Base-by-base conservation (phyloP, 2,113 vertebrate genomes). In the Platichthys stellatus region DNA sequence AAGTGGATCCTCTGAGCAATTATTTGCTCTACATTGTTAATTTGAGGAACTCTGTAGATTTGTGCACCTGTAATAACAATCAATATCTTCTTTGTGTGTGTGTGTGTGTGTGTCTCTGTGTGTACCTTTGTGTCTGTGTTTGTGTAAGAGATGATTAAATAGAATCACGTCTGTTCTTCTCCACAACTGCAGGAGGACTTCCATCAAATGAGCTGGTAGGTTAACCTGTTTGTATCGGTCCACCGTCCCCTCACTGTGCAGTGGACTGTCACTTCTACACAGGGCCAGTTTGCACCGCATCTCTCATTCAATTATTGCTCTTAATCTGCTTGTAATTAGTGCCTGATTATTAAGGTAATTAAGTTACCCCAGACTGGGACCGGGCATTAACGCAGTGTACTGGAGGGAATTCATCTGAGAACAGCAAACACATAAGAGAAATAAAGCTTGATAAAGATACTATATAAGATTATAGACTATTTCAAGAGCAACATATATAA, bases 171-270 rank as follows among this genome's bases (percentile, higher is more conserved):
- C 6, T 31, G 31, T 31, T 31, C 31, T 31, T 6, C 31, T 31
- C 5, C 31, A 31, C 31, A 31, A 31, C 31, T 31, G 31, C 67
- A 15, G 12, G 20, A 74, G 72, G 38, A 15, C 49, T 69, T 31
- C 75, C 80, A 85, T 89, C 68, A 87, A 85, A 78, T 5, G 7
- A 75, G 63, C 38, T 23, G 10, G 72, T 78, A 7, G 61, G 75
- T 74, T 59, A 71, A 76, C 76, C 66, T 74, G 86, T 85, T 61
- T 74, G 49, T 26, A n/a, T 85, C 64, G 80, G 31, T 88, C 69
- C 66, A 20, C 70, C 62, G 40, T 62, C 38, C 73, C 21, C 75
- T 13, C 21, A 66, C 58, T 38, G 31, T 17, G 35, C 80, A 47
- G 47, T 51, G 47, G 15, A 2, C 79, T 75, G 8, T 58, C 23